phyloP scores from a whole-genome alignment of 1,140 invertebrate species.

The Babylonia areolata region DNA sequence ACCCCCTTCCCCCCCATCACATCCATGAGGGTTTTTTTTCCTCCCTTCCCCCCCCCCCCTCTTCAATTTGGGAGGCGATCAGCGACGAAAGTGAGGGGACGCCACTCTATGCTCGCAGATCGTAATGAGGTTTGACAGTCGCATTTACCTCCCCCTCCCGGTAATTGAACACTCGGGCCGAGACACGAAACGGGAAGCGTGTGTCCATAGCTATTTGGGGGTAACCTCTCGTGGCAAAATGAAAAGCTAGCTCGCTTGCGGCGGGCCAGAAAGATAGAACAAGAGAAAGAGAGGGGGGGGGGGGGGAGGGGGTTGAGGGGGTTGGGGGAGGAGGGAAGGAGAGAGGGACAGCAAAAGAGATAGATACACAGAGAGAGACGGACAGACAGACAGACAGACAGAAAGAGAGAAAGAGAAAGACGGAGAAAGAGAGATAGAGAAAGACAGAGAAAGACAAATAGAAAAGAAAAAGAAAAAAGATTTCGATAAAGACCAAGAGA shows the following conservation, averaged over 20 bases:
- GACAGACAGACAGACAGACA: too few relatives aligned
- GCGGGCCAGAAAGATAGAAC: not conserved
- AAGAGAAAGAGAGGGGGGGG: not conserved
- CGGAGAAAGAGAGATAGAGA: not conserved
- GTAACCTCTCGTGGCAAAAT: slow-evolving; percentile 18
- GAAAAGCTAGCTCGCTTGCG: not conserved
- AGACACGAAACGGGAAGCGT: slow-evolving; percentile 12
- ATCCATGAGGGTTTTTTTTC: not conserved
- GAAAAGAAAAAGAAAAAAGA: not conserved
- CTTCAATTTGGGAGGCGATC: not conserved
- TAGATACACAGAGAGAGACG: too few relatives aligned
- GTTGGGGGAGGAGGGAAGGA: not conserved
- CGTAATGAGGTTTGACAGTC: slow-evolving; percentile 4
- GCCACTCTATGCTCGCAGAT: not conserved
- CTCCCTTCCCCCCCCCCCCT: not conserved
- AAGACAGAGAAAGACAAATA: too few relatives aligned
- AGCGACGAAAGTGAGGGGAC: not conserved
- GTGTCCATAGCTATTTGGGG: slow-evolving; percentile 26
- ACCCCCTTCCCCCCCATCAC: too few relatives aligned
- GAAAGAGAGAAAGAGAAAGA: not conserved
- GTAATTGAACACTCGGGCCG: slow-evolving; percentile 1
- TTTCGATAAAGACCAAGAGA: not conserved
- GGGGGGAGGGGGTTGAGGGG: not conserved
- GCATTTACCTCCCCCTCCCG: slow-evolving; percentile 17
- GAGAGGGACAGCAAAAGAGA: too few relatives aligned